Conservation (phyloP, 2,888 invertebrate species). For the Hyalella azteca region DNA sequence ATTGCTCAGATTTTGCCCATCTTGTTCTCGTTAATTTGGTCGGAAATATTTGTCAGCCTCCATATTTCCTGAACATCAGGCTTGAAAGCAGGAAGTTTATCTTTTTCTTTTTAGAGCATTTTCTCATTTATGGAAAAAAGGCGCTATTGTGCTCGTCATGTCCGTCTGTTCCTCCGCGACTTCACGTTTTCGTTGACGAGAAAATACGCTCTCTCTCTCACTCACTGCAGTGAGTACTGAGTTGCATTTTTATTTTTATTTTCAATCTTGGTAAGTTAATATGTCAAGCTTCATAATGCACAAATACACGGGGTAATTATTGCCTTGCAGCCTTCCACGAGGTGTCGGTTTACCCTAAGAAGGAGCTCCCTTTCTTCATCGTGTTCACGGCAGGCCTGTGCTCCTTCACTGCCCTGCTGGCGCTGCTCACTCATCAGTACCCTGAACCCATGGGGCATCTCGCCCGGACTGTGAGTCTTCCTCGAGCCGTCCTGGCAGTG, state of each 20-base stretch:
- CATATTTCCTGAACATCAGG: too few species aligned
- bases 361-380: conserved; percentile 89
- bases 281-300: neutral
- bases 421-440: conserved; percentile 87
- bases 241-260: neutral
- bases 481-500: too few species aligned
- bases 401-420: conserved; percentile 86
- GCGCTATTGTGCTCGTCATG: too few species aligned
- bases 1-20: too few species aligned
- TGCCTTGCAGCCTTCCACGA: conserved; percentile 80
- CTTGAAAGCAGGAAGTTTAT: too few species aligned
- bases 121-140: too few species aligned
- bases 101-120: too few species aligned
- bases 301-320: too few species aligned
- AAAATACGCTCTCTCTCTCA: neutral
- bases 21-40: too few species aligned
- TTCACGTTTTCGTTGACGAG: too few species aligned
- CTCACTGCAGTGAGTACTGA: neutral
- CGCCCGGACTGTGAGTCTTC: conserved; percentile 71
- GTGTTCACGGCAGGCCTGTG: conserved; percentile 90
- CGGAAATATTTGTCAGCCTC: too few species aligned
- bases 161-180: too few species aligned
- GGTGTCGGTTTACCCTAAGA: conserved; percentile 90
- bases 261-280: neutral
- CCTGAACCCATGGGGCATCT: conserved; percentile 87